Conservation (phyloP, 2,888 invertebrate species). For the Mesoligia furuncula region DNA sequence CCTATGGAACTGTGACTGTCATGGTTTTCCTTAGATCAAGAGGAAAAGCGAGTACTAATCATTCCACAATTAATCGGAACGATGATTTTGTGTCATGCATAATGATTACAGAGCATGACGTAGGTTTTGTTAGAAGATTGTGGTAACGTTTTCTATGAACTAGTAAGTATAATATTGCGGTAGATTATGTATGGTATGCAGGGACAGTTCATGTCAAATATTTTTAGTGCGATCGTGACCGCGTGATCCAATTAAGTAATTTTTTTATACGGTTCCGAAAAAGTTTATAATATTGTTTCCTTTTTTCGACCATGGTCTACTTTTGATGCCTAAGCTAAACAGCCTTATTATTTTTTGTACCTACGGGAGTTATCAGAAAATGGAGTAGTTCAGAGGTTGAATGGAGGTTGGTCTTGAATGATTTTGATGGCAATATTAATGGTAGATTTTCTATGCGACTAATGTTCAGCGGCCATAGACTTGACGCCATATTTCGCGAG, state of each 20-base stretch:
- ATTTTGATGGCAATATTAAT: not conserved
- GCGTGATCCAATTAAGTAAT: not conserved
- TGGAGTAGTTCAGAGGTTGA: not conserved
- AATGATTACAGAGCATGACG: not conserved
- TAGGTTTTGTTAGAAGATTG: not conserved
- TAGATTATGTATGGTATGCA: not conserved
- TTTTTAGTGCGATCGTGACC: not conserved
- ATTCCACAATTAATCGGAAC: constrained; percentile 32
- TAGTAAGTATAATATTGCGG: not conserved
- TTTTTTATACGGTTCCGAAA: not conserved
- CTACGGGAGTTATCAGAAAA: not conserved
- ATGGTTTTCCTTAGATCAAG: constrained; percentile 44
- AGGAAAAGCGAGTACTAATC: constrained; percentile 25
- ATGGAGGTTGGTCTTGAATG: not conserved
- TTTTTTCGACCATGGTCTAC: not conserved
- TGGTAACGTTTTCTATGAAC: not conserved
- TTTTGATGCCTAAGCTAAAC: not conserved
- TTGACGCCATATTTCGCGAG: not conserved
- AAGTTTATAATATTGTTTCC: not conserved
- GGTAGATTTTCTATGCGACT: not conserved
- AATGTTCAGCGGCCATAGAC: not conserved
- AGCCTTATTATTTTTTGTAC: not conserved
- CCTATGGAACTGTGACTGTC: constrained; percentile 3
- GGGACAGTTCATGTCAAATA: not conserved
- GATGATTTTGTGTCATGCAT: constrained; percentile 1